Base-by-base conservation (phyloP, 1,140 invertebrate species). In the Drosophila sproati region DNA sequence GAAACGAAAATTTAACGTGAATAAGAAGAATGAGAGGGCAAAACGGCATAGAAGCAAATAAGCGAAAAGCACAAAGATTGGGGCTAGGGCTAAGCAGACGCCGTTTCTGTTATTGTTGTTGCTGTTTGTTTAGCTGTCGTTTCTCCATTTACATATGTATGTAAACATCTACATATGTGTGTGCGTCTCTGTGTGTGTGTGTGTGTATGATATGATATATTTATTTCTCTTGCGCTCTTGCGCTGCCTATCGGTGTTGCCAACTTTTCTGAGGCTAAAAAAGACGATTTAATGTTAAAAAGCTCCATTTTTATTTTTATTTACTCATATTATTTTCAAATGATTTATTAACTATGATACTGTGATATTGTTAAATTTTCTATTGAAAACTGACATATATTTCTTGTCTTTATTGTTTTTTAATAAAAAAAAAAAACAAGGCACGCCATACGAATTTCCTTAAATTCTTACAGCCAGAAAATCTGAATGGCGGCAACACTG, bases 91-190 rank as follows among this genome's bases (percentile, higher is more conserved):
- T 70, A 80, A 69, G 63, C 78, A 81, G 70, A 78, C 66, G 80
- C 57, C 66, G 67, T 31, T 37, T 47, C 12, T 63, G 39, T 72
- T 56, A 52, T 82, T 78, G 48, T 78, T 60, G 57, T 62, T 73
- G 69, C 59, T 63, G 77, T 86, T 86, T 82, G 75, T 60, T 85
- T 85, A 85, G 82, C 71, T 86, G 83, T 37, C 68, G 70, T 64
- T 80, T 83, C 73, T 79, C 73, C 73, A 87, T 82, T 82, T 82
- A 87, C 69, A 77, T 87, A 56, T 52, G 54, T 70, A 61, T 39
- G 41, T 41, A n/a, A n/a, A n/a, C n/a, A 10, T 41, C 20, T 20
- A 51, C 2, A 6, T 39, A 28, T 12, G n/a, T 5, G 5, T 39
- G 55, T 68, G 20, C 1, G 1, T 20, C 20, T 20, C 20, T 20